These are phyloP conservation scores for Serilophus lunatus DNA, from an alignment of 2,113 vertebrate genomes.

Conservation along the genomic window DNA sequence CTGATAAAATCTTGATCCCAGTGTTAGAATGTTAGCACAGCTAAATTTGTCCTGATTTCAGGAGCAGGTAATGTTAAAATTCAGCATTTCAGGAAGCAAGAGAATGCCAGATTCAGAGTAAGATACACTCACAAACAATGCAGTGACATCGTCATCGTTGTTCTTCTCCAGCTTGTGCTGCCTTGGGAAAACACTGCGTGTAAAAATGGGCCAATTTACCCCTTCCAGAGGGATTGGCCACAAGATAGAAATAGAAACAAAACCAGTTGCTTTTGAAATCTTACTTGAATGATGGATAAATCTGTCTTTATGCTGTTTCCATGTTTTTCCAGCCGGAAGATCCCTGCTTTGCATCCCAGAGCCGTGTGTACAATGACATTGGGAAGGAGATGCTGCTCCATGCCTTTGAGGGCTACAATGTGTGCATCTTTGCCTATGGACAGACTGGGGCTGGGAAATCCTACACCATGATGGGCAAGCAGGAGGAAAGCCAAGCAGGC, in stretches of 20 bases:
- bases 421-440: slow-evolving; percentile 98
- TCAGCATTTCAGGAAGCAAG: background rate
- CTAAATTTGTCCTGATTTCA: background rate
- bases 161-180: background rate
- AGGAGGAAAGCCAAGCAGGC: slow-evolving; percentile 96
- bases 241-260: background rate
- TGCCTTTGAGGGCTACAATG: slow-evolving; percentile 97
- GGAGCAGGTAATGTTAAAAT: background rate
- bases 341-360: slow-evolving; percentile 92
- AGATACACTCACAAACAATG: background rate
- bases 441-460: slow-evolving; percentile 98
- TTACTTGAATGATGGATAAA: background rate
- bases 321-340: slow-evolving; percentile 84
- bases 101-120: background rate
- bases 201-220: background rate
- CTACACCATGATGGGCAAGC: slow-evolving; percentile 99
- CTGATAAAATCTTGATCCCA: background rate
- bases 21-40: background rate
- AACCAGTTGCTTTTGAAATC: background rate
- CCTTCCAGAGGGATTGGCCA: background rate
- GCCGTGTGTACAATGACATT: slow-evolving; percentile 95
- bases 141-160: background rate
- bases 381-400: slow-evolving; percentile 97
- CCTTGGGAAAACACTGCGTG: background rate
- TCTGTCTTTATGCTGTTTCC: background rate